Evolutionary conservation across 1,140 invertebrate species (phyloP), one percentile per base, ranked within the genome.

Genomic region (Contarinia nasturtii): DNA sequence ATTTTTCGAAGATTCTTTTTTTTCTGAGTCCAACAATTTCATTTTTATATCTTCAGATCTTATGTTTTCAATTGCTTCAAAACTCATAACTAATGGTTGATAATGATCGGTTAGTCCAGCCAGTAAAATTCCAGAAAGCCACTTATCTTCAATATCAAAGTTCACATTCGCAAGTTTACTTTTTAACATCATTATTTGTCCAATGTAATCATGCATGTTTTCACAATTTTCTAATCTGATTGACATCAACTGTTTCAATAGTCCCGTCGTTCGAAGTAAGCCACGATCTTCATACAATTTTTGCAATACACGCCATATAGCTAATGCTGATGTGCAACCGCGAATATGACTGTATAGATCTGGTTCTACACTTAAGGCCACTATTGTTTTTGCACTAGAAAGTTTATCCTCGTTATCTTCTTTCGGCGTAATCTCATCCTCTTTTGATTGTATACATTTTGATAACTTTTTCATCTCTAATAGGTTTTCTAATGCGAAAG

Each of bases 41-140:
- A 34, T 34, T 8, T 34, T 34, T 34, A 34, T 8, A 14, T 34
- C 33, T 14, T 7, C 33, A 34, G 33, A 8, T 8, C 7, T 8
- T 34, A 8, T 34, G 14, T 34, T 14, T 8, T 34, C 14, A 34
- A 8, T 34, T 14, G 33, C 14, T 8, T 34, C 33, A 8, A 34
- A 8, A 14, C 33, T 14, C 59, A 63, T 62, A 8, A 63, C 57
- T 56, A 64, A 60, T 1, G 62, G 60, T 19, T 40, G 27, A 53
- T 48, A 65, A 45, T 53, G 51, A 38, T 61, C 55, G 11, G 58
- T 47, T 21, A 64, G 51, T 20, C 61, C 63, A 1, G 59, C 56
- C 21, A 64, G 48, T n/a, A 64, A 33, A 10, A 64, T 43, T 2
- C 55, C 49, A 20, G 55, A 59, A 20, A 63, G 53, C 57, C 55